Evolutionary conservation across 2,797 vertebrate species (phyloP), one percentile per base, ranked within the genome.

Genomic region (Netta rufina): DNA sequence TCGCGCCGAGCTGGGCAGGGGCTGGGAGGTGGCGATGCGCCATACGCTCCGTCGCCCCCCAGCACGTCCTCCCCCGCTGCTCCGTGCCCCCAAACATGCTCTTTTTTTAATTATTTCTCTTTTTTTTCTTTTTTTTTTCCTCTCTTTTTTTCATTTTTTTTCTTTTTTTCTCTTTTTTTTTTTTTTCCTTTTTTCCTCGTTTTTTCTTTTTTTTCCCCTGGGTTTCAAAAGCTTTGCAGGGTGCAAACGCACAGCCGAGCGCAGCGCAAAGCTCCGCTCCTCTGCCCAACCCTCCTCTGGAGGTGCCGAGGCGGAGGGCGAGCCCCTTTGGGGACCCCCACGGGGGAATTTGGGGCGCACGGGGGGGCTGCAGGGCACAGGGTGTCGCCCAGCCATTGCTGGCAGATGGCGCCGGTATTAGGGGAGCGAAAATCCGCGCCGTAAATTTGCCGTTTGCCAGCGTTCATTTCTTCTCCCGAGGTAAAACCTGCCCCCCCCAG

Each of bases 401-500:
- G 98, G 98, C 99, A 99, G 99, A 98, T 99, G 98, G 98, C 81
- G 84, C 97, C 93, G 92, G 98, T 98, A 96, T 98, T 98, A 98
- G 98, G 98, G 98, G 98, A 98, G 98, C 94, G 97, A 98, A 98
- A 99, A 98, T 98, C 98, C 98, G 96, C 3, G 88, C 97, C 86
- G 98, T 98, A 97, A 99, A 98, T 98, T 98, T 97, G 65, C 96
- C 74, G 10, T 97, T 98, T 98, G 98, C 98, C 97, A 96, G 97
- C 94, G 97, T 98, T 98, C 96, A 98, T 99, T 98, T 98, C 98
- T 98, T 96, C 96, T 98, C 98, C 98, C 97, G 95, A 98, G 98
- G 98, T 98, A 98, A 98, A 98, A 97, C 97, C 98, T 96, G 12
- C 11, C 47, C 47, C 47, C 21, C 45, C 97, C 97, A 98, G 97